Percentiles rank a stretch among this genome's conserved stretches.
Conservation (phyloP, 37 sponge, comb jelly and placozoan species). For the Haliclona indistincta region DNA sequence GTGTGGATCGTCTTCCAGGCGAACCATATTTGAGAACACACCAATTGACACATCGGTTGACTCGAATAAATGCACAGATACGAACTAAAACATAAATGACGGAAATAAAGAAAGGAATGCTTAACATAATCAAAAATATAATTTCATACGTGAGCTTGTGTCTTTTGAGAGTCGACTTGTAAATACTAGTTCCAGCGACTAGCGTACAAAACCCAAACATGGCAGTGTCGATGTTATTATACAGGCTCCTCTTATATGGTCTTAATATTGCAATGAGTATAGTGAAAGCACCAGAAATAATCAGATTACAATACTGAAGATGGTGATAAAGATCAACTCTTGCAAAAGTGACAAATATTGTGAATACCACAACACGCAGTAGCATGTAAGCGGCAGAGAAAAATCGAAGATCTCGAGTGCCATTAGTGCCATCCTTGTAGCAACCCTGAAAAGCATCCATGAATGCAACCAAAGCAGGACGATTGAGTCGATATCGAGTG, state of each 20-base stretch:
- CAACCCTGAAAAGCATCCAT: constrained; percentile 11
- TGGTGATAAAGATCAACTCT: neutral
- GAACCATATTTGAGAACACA: too few species aligned
- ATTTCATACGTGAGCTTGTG: too few species aligned
- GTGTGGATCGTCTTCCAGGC: too few species aligned
- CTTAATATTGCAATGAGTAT: neutral
- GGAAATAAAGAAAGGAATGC: too few species aligned
- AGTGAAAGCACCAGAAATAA: neutral
- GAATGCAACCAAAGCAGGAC: neutral
- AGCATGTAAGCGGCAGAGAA: neutral
- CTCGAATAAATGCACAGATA: too few species aligned
- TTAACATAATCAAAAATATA: too few species aligned
- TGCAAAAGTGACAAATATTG: neutral
- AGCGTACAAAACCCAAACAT: too few species aligned
- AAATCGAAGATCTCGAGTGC: neutral
- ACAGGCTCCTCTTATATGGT: neutral
- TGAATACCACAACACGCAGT: neutral
- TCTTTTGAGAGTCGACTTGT: too few species aligned
- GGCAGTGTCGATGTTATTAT: neutral
- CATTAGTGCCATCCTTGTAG: constrained; percentile 11
- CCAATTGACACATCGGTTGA: too few species aligned
- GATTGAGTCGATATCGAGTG: neutral
- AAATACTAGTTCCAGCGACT: too few species aligned
- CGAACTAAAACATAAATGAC: too few species aligned
- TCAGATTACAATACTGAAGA: too few species aligned